Evolutionary conservation across 2,113 vertebrate genomes (phyloP).

Genomic region (Limnothrissa miodon): DNA sequence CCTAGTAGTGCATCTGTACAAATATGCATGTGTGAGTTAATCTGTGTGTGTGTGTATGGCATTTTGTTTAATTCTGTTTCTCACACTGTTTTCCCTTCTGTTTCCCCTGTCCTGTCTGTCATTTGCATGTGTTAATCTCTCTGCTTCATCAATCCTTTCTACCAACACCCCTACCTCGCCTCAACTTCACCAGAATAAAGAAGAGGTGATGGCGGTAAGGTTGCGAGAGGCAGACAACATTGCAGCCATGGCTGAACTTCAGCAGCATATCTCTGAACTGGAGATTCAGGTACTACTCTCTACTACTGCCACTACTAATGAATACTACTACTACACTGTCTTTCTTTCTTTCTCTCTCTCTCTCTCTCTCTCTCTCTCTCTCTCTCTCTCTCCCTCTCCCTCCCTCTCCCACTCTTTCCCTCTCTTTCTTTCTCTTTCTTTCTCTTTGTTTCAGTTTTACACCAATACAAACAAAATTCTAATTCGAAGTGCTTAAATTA

Average conservation of each 20-base stretch:
- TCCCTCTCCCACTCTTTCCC: too few relatives aligned
- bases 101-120: neutral
- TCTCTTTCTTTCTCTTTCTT: too few relatives aligned
- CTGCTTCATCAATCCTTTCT: neutral
- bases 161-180: neutral
- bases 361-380: neutral
- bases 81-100: neutral
- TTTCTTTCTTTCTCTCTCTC: neutral
- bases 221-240: slow-evolving; percentile 95
- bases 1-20: neutral
- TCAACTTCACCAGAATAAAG: slow-evolving; percentile 80
- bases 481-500: too few relatives aligned
- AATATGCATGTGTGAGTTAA: neutral
- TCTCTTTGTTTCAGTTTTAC: too few relatives aligned
- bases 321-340: too few relatives aligned
- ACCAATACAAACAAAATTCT: too few relatives aligned
- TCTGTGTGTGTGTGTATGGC: neutral
- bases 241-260: slow-evolving; percentile 92
- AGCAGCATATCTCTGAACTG: slow-evolving; percentile 93
- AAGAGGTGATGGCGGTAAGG: slow-evolving; percentile 96
- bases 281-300: slow-evolving; percentile 88
- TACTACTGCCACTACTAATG: too few relatives aligned
- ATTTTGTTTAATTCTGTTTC: neutral
- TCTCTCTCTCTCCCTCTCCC: too few relatives aligned
- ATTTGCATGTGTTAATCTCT: neutral